Conservation (phyloP, 2,888 invertebrate genomes). For the Sarcophaga carnaria region DNA sequence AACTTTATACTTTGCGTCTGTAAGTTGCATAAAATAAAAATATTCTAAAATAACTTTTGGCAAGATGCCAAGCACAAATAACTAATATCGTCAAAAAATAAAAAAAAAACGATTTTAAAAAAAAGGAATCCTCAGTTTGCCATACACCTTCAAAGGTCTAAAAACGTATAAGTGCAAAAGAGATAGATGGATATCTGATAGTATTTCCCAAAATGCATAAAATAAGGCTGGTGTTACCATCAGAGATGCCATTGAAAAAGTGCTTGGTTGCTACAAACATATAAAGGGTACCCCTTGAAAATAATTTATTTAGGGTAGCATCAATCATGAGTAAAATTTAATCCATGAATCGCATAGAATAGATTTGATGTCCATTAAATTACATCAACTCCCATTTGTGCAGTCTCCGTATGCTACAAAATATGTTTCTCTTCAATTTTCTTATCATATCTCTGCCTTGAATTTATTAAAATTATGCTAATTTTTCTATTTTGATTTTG, state of each 20-base stretch:
- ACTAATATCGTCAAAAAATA: slow-evolving; percentile 41
- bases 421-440: too few relatives aligned
- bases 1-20: not conserved
- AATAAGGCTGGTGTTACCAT: not conserved
- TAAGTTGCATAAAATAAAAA: not conserved
- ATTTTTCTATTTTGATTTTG: too few relatives aligned
- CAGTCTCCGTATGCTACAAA: too few relatives aligned
- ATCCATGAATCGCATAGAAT: too few relatives aligned
- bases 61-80: slow-evolving; percentile 44
- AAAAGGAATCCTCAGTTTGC: not conserved
- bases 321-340: too few relatives aligned
- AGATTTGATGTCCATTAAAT: too few relatives aligned
- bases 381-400: too few relatives aligned
- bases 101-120: not conserved
- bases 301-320: not conserved
- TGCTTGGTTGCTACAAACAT: not conserved
- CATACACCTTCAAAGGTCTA: not conserved
- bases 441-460: too few relatives aligned
- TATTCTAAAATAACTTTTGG: slow-evolving; percentile 1
- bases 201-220: not conserved
- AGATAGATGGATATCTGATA: not conserved
- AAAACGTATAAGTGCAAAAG: not conserved
- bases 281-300: not conserved
- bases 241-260: not conserved
- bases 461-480: too few relatives aligned